Conservation (phyloP, 2,113 vertebrate genomes). For the Bucco capensis region DNA sequence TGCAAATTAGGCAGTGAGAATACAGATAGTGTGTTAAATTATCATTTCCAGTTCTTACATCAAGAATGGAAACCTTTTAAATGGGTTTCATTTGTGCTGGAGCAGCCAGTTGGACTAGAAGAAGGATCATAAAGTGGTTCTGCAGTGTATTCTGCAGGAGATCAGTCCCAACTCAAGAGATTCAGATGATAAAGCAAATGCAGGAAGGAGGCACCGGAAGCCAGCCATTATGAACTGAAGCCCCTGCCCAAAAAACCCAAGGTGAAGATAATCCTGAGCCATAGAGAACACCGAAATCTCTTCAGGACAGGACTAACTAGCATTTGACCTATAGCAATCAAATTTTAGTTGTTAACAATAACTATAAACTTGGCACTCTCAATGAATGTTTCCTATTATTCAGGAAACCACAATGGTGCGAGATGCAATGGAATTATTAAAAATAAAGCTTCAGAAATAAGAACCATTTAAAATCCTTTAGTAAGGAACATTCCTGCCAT, state of each 20-base stretch:
- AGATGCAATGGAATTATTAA: not conserved
- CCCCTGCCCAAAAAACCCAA: not conserved
- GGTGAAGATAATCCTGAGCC: not conserved
- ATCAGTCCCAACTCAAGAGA: not conserved
- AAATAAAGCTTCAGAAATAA: not conserved
- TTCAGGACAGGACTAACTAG: not conserved
- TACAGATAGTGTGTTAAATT: not conserved
- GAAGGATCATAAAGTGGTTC: not conserved
- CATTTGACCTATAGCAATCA: not conserved
- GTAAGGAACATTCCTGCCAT: not conserved
- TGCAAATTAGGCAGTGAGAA: slow-evolving; percentile 28
- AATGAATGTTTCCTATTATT: not conserved
- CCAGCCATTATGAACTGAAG: not conserved
- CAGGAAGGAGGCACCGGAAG: not conserved
- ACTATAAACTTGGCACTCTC: not conserved
- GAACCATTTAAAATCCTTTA: not conserved
- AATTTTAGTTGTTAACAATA: not conserved
- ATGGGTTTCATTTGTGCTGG: not conserved
- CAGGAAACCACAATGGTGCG: not conserved
- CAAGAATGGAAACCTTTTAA: not conserved
- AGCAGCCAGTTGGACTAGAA: not conserved
- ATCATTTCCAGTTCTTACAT: not conserved
- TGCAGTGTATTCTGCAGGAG: not conserved
- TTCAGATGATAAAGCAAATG: not conserved
- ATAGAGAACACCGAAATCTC: not conserved